Evolutionary conservation across 1,140 invertebrate species (phyloP).

Genomic region (Sitodiplosis mosellana): DNA sequence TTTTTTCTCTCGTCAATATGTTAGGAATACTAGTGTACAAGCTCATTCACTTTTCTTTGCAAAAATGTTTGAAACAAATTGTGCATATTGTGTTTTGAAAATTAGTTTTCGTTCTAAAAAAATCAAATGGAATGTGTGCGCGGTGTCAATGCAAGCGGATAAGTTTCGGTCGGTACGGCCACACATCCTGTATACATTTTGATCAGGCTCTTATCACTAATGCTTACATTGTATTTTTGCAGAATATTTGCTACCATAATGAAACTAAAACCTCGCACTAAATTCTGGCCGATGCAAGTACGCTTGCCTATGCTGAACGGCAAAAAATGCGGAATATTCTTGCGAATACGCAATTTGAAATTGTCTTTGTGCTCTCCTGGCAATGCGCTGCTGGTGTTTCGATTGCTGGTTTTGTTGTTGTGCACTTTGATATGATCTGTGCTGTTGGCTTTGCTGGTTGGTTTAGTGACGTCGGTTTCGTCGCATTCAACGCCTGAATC

Average conservation of each 20-base stretch:
- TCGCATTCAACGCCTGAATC: constrained; percentile 33
- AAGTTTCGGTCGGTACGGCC: constrained; percentile 46
- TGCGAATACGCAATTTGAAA: background rate
- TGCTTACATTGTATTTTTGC: constrained; percentile 50
- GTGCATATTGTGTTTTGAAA: no score
- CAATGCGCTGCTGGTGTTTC: no score
- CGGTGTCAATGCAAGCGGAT: constrained; percentile 35
- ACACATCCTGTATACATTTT: constrained; percentile 42
- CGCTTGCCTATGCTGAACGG: constrained; percentile 75
- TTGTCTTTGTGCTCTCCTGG: constrained; percentile 2
- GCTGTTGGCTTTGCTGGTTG: background rate
- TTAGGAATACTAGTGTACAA: background rate
- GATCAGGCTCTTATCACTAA: constrained; percentile 31
- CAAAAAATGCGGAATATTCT: constrained; percentile 49
- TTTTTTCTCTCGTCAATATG: no score
- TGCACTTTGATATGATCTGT: background rate
- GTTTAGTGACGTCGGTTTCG: constrained; percentile 19
- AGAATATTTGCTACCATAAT: constrained; percentile 51
- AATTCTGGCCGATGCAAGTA: constrained; percentile 73
- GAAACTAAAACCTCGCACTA: constrained; percentile 59
- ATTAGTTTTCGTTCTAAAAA: no score
- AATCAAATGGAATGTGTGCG: constrained; percentile 13
- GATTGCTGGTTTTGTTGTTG: no score
- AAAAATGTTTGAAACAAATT: background rate
- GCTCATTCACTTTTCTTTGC: background rate